These are phyloP conservation scores for Lasioglossum morio DNA, from an alignment of 2,888 invertebrate genomes.

Conservation along the genomic window DNA sequence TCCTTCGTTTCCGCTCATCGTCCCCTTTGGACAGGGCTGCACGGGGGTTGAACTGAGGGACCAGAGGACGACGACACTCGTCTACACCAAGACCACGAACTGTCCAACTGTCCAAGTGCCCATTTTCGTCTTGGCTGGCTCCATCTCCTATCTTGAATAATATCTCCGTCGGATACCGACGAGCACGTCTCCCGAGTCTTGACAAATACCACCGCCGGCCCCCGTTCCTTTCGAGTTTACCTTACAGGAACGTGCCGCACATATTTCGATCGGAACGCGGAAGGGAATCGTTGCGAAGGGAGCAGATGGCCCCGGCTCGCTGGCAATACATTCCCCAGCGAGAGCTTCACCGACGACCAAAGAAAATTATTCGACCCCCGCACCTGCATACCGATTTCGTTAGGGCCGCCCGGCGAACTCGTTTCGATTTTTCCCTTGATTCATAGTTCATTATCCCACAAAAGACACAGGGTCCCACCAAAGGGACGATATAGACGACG, in stretches of 20 bases:
- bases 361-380: slow-evolving; percentile 53
- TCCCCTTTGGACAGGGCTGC: not conserved
- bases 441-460: not conserved
- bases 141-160: slow-evolving; percentile 74
- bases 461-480: not conserved
- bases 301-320: slow-evolving; percentile 14
- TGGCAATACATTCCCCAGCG: slow-evolving; percentile 48
- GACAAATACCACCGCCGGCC: slow-evolving; percentile 70
- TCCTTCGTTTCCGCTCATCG: slow-evolving; percentile 46
- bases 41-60: not conserved
- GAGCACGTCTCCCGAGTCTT: slow-evolving; percentile 69
- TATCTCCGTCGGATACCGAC: slow-evolving; percentile 70
- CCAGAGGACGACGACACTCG: slow-evolving; percentile 34
- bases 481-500: not conserved
- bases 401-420: slow-evolving; percentile 15
- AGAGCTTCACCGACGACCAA: slow-evolving; percentile 1
- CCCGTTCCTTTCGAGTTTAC: slow-evolving; percentile 72
- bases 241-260: slow-evolving; percentile 66
- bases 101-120: slow-evolving; percentile 78
- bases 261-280: slow-evolving; percentile 67
- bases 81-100: slow-evolving; percentile 62
- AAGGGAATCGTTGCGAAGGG: slow-evolving; percentile 53
- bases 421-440: not conserved
- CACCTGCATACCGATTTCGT: slow-evolving; percentile 55
- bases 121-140: slow-evolving; percentile 67